Percentiles rank a stretch among this genome's conserved stretches.
These are phyloP conservation scores for Tricholauxania praeusta DNA, from an alignment of 2,888 invertebrate species.

Conservation along the genomic window DNA sequence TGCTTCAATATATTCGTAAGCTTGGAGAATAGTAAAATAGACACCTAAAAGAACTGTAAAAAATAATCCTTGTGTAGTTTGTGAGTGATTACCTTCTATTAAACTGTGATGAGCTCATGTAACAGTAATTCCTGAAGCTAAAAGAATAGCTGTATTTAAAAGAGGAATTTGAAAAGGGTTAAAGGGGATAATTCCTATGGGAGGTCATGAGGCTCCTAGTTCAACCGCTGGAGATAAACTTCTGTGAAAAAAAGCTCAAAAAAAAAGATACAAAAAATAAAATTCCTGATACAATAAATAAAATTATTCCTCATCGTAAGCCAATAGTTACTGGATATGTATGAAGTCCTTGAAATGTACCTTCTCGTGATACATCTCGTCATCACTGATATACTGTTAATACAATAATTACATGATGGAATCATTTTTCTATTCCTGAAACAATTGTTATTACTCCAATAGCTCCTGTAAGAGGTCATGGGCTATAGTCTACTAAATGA, in stretches of 20 bases:
- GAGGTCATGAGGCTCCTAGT: constrained; percentile 75
- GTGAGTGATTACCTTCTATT: constrained; percentile 69
- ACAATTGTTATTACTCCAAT: constrained; percentile 72
- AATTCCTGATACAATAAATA: constrained; percentile 80
- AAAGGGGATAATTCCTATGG: constrained; percentile 73
- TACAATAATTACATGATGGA: constrained; percentile 66
- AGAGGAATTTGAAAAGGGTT: constrained; percentile 79
- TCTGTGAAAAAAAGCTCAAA: constrained; percentile 68
- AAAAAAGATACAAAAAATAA: constrained; percentile 74
- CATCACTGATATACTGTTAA: constrained; percentile 74
- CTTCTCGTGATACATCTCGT: constrained; percentile 78
- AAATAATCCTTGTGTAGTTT: constrained; percentile 68
- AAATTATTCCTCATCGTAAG: constrained; percentile 77
- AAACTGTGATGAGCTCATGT: constrained; percentile 75
- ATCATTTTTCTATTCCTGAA: constrained; percentile 74
- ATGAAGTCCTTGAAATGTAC: constrained; percentile 76
- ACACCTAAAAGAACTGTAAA: constrained; percentile 73
- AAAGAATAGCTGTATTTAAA: constrained; percentile 79
- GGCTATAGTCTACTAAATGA: constrained; percentile 76
- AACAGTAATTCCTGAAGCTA: constrained; percentile 77
- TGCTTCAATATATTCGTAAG: constrained; percentile 77
- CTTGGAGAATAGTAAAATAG: constrained; percentile 77
- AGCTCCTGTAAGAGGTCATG: constrained; percentile 75
- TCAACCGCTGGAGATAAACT: constrained; percentile 71
- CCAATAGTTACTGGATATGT: constrained; percentile 72